Conservation (phyloP, 2,888 invertebrate genomes). For the Hirtodrosophila duncani region DNA sequence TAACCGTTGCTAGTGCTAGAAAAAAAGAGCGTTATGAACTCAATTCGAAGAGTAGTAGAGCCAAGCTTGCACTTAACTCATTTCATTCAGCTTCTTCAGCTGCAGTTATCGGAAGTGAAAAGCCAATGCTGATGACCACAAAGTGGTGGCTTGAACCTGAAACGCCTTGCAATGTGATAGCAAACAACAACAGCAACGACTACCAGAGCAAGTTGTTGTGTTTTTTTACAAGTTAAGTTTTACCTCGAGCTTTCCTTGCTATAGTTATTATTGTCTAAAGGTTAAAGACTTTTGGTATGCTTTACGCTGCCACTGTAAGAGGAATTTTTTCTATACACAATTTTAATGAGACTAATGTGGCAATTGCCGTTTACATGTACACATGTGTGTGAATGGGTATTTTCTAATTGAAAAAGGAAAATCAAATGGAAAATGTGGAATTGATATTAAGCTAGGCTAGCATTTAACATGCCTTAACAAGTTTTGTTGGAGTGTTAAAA, state of each 20-base stretch:
- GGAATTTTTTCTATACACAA: slow-evolving; percentile 32
- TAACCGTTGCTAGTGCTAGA: too few species aligned
- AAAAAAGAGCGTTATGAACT: slow-evolving; percentile 66
- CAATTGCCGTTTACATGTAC: slow-evolving; percentile 57
- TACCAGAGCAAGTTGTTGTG: slow-evolving; percentile 13
- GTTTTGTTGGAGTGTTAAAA: too few species aligned
- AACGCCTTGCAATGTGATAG: slow-evolving; percentile 63
- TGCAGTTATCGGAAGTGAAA: slow-evolving; percentile 56
- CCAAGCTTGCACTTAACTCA: slow-evolving; percentile 30
- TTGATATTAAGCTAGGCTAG: too few species aligned
- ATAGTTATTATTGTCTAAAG: slow-evolving; percentile 34
- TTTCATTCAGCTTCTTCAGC: slow-evolving; percentile 43
- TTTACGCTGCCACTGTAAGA: slow-evolving; percentile 40
- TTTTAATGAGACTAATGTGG: slow-evolving; percentile 61
- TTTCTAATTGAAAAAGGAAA: slow-evolving; percentile 62
- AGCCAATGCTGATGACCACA: slow-evolving; percentile 63
- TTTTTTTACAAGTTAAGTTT: slow-evolving; percentile 63
- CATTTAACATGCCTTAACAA: too few species aligned
- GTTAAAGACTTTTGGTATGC: slow-evolving; percentile 59
- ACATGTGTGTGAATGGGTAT: slow-evolving; percentile 32
- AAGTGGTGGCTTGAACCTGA: slow-evolving; percentile 65
- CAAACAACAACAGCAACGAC: slow-evolving; percentile 44
- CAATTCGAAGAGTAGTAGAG: slow-evolving; percentile 63
- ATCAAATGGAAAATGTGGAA: background rate
- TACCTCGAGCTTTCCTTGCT: slow-evolving; percentile 62